Evolutionary conservation across 2,797 vertebrate species (phyloP).

Genomic region (Etheostoma perlongum): DNA sequence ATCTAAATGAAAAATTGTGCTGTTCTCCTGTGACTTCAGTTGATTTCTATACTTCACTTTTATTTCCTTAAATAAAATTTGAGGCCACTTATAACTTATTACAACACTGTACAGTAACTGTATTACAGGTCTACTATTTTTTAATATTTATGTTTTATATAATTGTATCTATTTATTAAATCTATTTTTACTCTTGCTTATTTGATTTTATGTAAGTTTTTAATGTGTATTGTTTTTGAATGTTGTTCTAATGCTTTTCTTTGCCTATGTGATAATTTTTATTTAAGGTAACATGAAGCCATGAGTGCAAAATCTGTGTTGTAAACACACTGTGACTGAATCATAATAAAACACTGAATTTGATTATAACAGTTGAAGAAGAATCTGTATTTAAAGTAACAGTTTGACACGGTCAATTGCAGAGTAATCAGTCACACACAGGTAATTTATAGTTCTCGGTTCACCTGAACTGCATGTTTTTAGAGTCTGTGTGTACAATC

Average conservation of each 20-base stretch:
- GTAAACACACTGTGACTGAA: not conserved
- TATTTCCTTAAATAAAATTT: not conserved
- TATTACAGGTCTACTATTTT: not conserved
- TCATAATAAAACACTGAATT: not conserved
- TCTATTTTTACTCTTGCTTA: not conserved
- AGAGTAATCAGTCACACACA: not conserved
- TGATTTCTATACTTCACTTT: constrained; percentile 1
- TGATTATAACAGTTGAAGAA: not conserved
- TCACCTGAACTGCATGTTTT: constrained; percentile 3
- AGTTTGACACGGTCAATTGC: not conserved
- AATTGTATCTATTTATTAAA: no score
- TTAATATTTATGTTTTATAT: not conserved
- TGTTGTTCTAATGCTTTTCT: not conserved
- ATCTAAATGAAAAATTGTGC: not conserved
- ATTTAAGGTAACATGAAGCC: not conserved
- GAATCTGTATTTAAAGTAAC: not conserved
- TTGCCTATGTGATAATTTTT: not conserved
- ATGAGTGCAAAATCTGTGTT: no score
- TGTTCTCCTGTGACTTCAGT: not conserved
- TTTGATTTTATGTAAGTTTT: not conserved
- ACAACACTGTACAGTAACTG: not conserved
- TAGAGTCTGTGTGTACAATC: not conserved
- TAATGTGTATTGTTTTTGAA: not conserved
- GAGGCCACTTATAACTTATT: not conserved
- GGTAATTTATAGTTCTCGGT: not conserved